phyloP scores from a whole-genome alignment of 2,797 vertebrate species.

The Sebastolobus alascanus region DNA sequence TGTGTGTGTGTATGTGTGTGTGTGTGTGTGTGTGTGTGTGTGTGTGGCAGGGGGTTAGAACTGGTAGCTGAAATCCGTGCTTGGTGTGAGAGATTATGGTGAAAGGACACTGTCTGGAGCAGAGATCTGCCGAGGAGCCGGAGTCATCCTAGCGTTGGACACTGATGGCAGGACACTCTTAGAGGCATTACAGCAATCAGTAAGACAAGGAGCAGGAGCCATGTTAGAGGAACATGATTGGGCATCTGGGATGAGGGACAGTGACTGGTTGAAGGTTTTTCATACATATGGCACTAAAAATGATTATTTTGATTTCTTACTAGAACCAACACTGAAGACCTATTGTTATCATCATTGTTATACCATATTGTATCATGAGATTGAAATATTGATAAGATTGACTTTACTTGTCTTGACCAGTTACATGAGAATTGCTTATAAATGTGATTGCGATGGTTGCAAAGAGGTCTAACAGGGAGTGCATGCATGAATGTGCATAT shows the following conservation, averaged over 20 bases:
- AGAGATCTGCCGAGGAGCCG: constrained; percentile 42
- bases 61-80: constrained; percentile 42
- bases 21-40: constrained; percentile 4
- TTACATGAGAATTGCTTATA: background rate
- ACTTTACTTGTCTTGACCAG: background rate
- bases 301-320: background rate
- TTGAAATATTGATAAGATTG: background rate
- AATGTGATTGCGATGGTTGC: background rate
- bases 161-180: background rate
- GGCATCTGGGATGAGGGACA: background rate
- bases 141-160: constrained; percentile 12
- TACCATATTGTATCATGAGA: background rate
- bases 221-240: background rate
- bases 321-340: background rate
- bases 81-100: constrained; percentile 54
- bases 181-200: constrained; percentile 14
- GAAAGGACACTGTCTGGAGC: constrained; percentile 46
- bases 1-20: background rate
- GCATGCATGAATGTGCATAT: no score
- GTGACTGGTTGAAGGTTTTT: constrained; percentile 9
- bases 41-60: background rate
- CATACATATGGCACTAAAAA: background rate
- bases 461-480: background rate
- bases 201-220: background rate
- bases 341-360: background rate